phyloP scores from a whole-genome alignment of 2,113 vertebrate species.

The Lates calcarifer region DNA sequence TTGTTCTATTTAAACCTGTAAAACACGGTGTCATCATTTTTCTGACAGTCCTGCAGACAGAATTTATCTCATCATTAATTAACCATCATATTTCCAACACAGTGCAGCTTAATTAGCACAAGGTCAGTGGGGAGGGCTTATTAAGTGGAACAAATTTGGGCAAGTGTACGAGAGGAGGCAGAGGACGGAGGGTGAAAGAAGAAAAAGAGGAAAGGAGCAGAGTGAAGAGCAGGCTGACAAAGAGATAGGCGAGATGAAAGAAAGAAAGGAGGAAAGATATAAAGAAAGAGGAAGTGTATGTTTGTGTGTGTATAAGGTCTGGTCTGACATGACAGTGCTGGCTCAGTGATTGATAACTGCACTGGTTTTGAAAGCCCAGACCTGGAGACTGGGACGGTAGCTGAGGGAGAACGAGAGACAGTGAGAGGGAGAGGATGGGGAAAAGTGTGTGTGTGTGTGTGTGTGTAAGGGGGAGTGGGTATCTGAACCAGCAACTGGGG shows the following conservation, averaged over 20 bases:
- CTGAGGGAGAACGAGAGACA: constrained; percentile 84
- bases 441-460: constrained; percentile 31
- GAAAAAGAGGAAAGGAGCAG: constrained; percentile 27
- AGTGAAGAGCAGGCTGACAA: constrained; percentile 39
- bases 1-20: constrained; percentile 97
- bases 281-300: constrained; percentile 27
- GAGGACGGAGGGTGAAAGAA: constrained; percentile 54
- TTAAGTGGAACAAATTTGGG: constrained; percentile 99
- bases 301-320: constrained; percentile 87
- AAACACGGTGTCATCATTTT: constrained; percentile 98
- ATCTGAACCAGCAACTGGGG: constrained; percentile 73
- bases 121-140: constrained; percentile 99
- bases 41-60: constrained; percentile 97
- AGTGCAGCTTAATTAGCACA: constrained; percentile 99
- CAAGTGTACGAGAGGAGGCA: constrained; percentile 91
- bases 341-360: constrained; percentile 97
- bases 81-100: constrained; percentile 99
- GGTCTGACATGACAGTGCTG: constrained; percentile 91
- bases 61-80: constrained; percentile 99
- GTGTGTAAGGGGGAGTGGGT: constrained; percentile 17
- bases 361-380: constrained; percentile 94
- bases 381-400: constrained; percentile 92
- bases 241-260: constrained; percentile 40
- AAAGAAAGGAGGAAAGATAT: constrained; percentile 23
- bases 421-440: constrained; percentile 46